Conservation (phyloP, 2,888 invertebrate species). For the Oeneis ivallda region DNA sequence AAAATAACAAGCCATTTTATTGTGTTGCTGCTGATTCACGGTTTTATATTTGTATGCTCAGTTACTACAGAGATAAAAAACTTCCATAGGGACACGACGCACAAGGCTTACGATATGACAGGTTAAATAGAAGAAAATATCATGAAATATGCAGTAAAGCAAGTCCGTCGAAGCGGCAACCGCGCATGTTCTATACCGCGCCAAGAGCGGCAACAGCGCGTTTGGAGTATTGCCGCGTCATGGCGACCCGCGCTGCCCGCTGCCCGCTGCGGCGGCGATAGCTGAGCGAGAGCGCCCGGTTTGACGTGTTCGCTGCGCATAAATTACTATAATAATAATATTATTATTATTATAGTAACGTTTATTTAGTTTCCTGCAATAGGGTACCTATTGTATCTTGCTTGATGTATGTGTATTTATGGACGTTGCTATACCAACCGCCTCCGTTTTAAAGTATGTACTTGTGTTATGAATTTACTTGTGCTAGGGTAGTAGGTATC, state of each 20-base stretch:
- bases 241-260: conserved; percentile 48
- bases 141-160: conserved; percentile 48
- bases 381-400: not conserved
- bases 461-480: too few relatives aligned
- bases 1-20: not conserved
- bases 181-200: conserved; percentile 53
- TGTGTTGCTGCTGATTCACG: conserved; percentile 26
- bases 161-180: conserved; percentile 61
- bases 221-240: conserved; percentile 58
- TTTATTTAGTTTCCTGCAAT: conserved; percentile 2
- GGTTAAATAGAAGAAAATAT: conserved; percentile 42
- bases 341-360: conserved; percentile 6
- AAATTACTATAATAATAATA: not conserved
- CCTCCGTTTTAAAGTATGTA: too few relatives aligned
- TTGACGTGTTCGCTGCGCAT: conserved; percentile 30
- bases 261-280: conserved; percentile 34
- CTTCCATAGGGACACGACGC: conserved; percentile 32
- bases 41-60: conserved; percentile 25
- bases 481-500: too few relatives aligned
- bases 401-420: too few relatives aligned
- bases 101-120: conserved; percentile 32
- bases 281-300: conserved; percentile 32
- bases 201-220: conserved; percentile 58
- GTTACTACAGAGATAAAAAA: conserved; percentile 30
- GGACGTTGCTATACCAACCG: too few relatives aligned